Base-by-base conservation (phyloP, 2,113 vertebrate species). In the Dipodomys merriami region DNA sequence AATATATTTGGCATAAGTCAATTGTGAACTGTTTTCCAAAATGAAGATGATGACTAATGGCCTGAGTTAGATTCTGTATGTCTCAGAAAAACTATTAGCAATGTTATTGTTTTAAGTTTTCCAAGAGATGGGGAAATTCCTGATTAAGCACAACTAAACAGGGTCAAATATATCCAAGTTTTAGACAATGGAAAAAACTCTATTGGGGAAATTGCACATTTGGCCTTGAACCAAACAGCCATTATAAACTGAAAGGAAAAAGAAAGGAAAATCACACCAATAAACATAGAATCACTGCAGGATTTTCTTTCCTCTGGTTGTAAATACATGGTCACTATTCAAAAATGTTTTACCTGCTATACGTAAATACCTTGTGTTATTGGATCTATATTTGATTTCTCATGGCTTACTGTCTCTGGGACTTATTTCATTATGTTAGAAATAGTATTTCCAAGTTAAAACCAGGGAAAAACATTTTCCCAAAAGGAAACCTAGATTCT, bases 91-190 rank as follows among this genome's bases (percentile, higher is more conserved):
- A 22, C 0, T 89, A 77, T 83, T 94, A 90, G 60, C 22, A 74
- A 84, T 18, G 12, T 90, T 88, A 62, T 74, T 94, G 78, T 90
- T 95, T 94, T 62, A 94, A 69, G 29, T 92, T 92, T 97, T 88
- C 91, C 35, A 64, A 88, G 72, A 23, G 22, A 11, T 65, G 16
- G 11, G 27, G 22, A 60, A 71, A 89, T 49, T 83, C 78, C 85
- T 83, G 46, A 79, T 5, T 53, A 73, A 86, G 91, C 29, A 33
- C 15, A 84, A 57, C 30, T 88, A 76, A 85, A 68, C 33, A 93
- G 23, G 6, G 18, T 53, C 78, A 95, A 91, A 74, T 79, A 69
- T n/a, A 88, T 64, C 53, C 71, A 76, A 80, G 7, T 76, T 94
- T 92, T 67, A 95, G 80, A 96, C 93, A 95, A 90, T 91, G 76